A percentile compares a stretch with the other conserved stretches of the same genome.
Evolutionary conservation across 2,888 invertebrate species (phyloP).

Genomic region (Idaea aversata): DNA sequence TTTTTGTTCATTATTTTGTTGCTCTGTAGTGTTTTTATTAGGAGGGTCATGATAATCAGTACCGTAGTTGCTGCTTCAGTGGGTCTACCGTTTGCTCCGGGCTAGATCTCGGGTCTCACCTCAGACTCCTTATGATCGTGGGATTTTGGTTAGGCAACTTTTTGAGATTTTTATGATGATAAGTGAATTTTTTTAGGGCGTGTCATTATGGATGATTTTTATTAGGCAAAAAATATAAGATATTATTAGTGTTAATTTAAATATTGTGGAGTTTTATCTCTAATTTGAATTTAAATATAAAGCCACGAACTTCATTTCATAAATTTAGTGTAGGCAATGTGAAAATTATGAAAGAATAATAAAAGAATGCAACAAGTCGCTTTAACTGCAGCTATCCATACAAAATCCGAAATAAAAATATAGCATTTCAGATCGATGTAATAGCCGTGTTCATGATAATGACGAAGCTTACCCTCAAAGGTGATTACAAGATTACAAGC

Average conservation of each 20-base stretch:
- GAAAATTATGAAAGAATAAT: neutral
- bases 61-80: slow-evolving; percentile 70
- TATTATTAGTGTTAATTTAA: neutral
- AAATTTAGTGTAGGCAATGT: neutral
- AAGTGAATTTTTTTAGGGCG: slow-evolving; percentile 41
- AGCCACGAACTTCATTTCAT: neutral
- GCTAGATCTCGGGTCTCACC: slow-evolving; percentile 69
- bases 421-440: slow-evolving; percentile 46
- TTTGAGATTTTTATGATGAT: slow-evolving; percentile 54
- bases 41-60: slow-evolving; percentile 39
- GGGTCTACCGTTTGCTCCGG: slow-evolving; percentile 77
- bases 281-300: neutral
- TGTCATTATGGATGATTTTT: slow-evolving; percentile 7
- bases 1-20: slow-evolving; percentile 28
- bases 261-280: neutral
- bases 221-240: neutral
- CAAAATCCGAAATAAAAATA: slow-evolving; percentile 33
- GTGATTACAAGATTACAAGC: slow-evolving; percentile 68
- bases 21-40: slow-evolving; percentile 51
- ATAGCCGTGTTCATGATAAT: slow-evolving; percentile 63
- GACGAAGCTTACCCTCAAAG: slow-evolving; percentile 62
- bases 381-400: slow-evolving; percentile 17
- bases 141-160: slow-evolving; percentile 55
- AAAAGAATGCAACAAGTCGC: neutral
- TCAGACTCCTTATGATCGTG: slow-evolving; percentile 70